Percentiles rank a stretch among this genome's conserved stretches.
Evolutionary conservation across 2,113 vertebrate species (phyloP).

Genomic region (Sminthopsis crassicaudata): DNA sequence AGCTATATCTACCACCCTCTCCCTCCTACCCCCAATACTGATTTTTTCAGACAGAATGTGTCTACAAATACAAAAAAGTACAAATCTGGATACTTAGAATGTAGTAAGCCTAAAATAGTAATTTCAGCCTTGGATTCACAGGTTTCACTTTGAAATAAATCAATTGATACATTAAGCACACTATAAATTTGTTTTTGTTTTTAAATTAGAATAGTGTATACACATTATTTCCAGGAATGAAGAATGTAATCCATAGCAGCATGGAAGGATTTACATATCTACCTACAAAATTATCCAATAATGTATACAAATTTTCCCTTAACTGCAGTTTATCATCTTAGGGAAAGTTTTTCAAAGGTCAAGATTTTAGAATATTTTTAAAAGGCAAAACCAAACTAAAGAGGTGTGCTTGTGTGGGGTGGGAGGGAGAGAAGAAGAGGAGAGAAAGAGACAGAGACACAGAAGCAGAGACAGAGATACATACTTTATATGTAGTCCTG

Average conservation of each 20-base stretch:
- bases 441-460: too few species aligned
- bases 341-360: slow-evolving; percentile 26
- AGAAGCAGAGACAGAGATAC: too few species aligned
- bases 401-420: too few species aligned
- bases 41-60: slow-evolving; percentile 44
- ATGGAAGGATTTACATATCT: slow-evolving; percentile 25
- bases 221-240: neutral
- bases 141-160: slow-evolving; percentile 46
- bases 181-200: neutral
- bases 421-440: too few species aligned
- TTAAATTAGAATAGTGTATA: slow-evolving; percentile 28
- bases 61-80: neutral
- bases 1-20: neutral
- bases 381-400: neutral
- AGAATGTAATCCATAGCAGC: slow-evolving; percentile 28
- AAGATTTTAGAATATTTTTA: neutral
- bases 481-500: neutral
- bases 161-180: neutral
- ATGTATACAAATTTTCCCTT: slow-evolving; percentile 29
- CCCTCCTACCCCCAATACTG: neutral
- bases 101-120: neutral
- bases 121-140: neutral
- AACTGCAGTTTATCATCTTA: slow-evolving; percentile 47
- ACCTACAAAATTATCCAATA: slow-evolving; percentile 43
- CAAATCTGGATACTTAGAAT: neutral